phyloP scores from a whole-genome alignment of 2,113 vertebrate species.

The Castor canadensis region DNA sequence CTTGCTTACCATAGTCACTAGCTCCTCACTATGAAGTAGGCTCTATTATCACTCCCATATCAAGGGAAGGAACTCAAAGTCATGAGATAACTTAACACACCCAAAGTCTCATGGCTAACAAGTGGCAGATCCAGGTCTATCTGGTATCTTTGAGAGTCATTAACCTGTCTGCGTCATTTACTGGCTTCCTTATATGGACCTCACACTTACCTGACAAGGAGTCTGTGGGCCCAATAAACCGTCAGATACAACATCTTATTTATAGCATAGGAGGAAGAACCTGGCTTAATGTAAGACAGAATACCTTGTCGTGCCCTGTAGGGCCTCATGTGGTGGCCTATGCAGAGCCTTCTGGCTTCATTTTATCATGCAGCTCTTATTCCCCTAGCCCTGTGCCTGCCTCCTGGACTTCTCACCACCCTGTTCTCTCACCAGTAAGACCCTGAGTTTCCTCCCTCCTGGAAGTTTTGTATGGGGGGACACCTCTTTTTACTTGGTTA shows the following conservation, averaged over 20 bases:
- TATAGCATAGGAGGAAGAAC: neutral
- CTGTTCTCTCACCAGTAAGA: neutral
- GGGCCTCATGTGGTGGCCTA: fast-evolving
- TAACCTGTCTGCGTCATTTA: neutral
- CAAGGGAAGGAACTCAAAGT: neutral
- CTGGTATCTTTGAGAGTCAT: neutral
- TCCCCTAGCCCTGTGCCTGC: fast-evolving
- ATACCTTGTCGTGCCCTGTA: neutral
- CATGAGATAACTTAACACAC: neutral
- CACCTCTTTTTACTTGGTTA: fast-evolving
- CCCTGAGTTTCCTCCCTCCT: neutral
- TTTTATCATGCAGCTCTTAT: neutral
- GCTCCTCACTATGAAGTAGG: neutral
- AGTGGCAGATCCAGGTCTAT: neutral
- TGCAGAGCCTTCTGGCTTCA: neutral
- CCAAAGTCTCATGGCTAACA: neutral
- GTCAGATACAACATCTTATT: neutral
- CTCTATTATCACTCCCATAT: neutral
- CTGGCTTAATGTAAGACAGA: neutral
- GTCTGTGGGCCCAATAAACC: neutral
- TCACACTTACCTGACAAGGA: neutral
- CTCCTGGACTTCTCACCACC: too few relatives aligned
- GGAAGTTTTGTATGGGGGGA: neutral
- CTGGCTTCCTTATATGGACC: too few relatives aligned
- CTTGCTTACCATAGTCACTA: neutral